phyloP scores from a whole-genome alignment of 2,888 invertebrate species.

The Troglohyphantes excavatus region DNA sequence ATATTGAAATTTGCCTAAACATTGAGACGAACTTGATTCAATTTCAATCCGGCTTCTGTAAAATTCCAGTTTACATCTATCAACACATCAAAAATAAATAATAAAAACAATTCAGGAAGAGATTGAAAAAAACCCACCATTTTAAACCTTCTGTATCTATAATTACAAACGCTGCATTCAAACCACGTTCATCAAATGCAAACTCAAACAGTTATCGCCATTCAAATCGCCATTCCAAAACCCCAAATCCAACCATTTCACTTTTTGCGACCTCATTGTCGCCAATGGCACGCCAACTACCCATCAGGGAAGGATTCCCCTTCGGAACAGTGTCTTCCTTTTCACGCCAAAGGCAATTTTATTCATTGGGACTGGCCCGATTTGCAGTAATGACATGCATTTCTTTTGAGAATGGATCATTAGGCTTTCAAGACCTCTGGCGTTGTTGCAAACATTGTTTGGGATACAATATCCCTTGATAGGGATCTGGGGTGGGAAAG shows the following conservation, averaged over 20 bases:
- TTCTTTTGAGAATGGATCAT: conserved; percentile 1
- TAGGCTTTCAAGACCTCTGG: neutral
- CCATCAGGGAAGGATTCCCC: neutral
- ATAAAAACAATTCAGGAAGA: no score
- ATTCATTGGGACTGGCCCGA: neutral
- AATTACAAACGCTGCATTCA: no score
- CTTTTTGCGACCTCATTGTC: neutral
- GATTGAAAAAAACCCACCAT: no score
- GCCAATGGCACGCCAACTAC: conserved; percentile 17
- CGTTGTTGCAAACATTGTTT: conserved; percentile 8
- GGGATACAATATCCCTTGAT: neutral
- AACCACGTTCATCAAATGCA: no score
- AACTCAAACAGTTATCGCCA: no score
- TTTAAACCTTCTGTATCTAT: no score
- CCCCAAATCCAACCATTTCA: neutral
- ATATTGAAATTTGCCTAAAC: no score
- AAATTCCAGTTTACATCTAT: no score
- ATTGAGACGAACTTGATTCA: no score
- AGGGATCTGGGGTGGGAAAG: neutral
- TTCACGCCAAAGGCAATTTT: neutral
- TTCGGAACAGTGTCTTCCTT: neutral
- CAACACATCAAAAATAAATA: no score
- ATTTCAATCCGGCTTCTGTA: no score
- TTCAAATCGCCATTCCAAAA: neutral
- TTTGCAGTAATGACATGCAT: neutral